Percentiles rank a stretch among this genome's conserved stretches.
Evolutionary conservation across 1,140 invertebrate genomes (phyloP).

Genomic region (Anadara kagoshimensis): DNA sequence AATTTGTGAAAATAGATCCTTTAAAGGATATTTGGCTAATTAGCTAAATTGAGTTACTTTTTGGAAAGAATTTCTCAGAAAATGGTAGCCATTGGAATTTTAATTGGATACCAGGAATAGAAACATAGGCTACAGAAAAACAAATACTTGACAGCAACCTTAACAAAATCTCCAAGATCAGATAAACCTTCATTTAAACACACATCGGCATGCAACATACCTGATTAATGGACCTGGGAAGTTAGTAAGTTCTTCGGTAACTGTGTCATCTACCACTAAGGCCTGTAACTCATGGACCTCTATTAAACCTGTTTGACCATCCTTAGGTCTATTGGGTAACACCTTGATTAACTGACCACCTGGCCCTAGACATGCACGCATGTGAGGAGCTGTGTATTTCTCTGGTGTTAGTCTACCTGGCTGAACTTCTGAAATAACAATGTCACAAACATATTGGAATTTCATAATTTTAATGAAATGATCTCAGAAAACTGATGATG

Average conservation of each 20-base stretch:
- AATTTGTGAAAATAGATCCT: no score
- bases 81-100: no score
- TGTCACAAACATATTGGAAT: no score
- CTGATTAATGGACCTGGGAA: constrained; percentile 86
- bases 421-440: constrained; percentile 26
- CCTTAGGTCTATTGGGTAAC: constrained; percentile 82
- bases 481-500: not conserved
- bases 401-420: constrained; percentile 84
- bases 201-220: constrained; percentile 69
- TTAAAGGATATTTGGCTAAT: no score
- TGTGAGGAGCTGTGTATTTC: constrained; percentile 86
- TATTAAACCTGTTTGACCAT: constrained; percentile 83
- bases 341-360: constrained; percentile 83
- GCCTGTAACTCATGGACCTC: constrained; percentile 81
- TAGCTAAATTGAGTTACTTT: no score
- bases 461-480: no score
- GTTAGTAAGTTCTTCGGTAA: constrained; percentile 80
- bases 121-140: not conserved
- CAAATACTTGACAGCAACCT: not conserved
- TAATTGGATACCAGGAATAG: no score
- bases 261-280: constrained; percentile 59
- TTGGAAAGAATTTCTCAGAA: no score
- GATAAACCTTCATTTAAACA: not conserved
- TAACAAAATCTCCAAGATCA: not conserved
- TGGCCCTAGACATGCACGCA: constrained; percentile 78